Conservation (phyloP, 2,797 vertebrate genomes). For the Gadopsis marmoratus region DNA sequence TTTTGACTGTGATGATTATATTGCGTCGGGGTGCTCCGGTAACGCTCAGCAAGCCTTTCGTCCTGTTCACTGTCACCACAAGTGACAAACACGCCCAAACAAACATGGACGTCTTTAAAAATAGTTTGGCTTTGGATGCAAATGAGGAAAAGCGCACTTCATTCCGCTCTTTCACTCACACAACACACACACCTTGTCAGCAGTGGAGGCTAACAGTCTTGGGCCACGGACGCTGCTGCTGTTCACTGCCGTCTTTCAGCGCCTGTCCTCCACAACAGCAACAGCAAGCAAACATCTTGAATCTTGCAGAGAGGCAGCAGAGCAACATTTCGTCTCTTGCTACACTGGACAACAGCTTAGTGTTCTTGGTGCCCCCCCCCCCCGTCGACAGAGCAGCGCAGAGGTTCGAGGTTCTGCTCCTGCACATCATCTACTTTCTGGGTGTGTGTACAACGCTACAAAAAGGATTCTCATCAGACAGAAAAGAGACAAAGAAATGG, state of each 20-base stretch:
- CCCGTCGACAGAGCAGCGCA: constrained; percentile 30
- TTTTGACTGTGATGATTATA: constrained; percentile 26
- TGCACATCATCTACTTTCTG: constrained; percentile 4
- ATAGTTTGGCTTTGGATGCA: constrained; percentile 65
- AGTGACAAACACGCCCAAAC: constrained; percentile 23
- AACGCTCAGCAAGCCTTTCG: constrained; percentile 11
- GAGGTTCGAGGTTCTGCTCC: constrained; percentile 25
- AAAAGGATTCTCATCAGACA: constrained; percentile 38
- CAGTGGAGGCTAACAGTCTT: constrained; percentile 20
- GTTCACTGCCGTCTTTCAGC: not conserved
- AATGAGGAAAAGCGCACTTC: constrained; percentile 29
- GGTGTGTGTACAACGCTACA: constrained; percentile 6
- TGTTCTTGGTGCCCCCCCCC: not conserved
- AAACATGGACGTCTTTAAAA: constrained; percentile 41
- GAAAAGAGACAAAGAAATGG: constrained; percentile 69
- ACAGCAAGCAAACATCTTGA: constrained; percentile 27
- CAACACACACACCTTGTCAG: constrained; percentile 27
- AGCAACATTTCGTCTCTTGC: constrained; percentile 28
- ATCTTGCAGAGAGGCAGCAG: constrained; percentile 50
- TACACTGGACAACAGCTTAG: not conserved
- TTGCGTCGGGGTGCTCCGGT: not conserved
- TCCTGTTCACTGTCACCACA: constrained; percentile 7
- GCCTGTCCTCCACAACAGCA: constrained; percentile 17
- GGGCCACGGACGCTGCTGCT: not conserved
- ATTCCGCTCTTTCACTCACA: constrained; percentile 47